Evolutionary conservation across 2,797 vertebrate genomes (phyloP).

Genomic region (Sardinella longiceps): DNA sequence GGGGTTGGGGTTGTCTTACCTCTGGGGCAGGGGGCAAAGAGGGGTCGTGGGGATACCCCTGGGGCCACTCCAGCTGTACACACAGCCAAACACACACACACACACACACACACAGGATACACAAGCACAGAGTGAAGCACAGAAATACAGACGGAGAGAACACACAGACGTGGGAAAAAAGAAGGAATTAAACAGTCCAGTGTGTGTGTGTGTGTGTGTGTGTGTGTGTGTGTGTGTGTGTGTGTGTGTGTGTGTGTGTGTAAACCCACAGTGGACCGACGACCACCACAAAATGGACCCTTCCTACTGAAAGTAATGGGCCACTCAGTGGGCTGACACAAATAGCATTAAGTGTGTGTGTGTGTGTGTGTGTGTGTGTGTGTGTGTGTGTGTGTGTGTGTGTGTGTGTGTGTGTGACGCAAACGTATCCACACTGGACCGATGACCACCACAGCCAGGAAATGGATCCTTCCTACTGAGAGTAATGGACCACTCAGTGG

Average conservation of each 20-base stretch:
- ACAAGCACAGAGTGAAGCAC: background rate
- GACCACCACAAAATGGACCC: background rate
- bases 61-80: slow-evolving; percentile 33
- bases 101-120: background rate
- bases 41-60: slow-evolving; percentile 37
- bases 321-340: too few relatives aligned
- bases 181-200: background rate
- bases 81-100: background rate
- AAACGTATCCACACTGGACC: too few relatives aligned
- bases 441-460: background rate
- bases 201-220: background rate
- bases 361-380: background rate
- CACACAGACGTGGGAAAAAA: background rate
- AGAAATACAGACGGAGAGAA: background rate
- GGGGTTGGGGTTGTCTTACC: slow-evolving; percentile 13
- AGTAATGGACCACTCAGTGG: too few relatives aligned
- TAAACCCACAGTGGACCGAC: background rate
- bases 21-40: slow-evolving; percentile 12
- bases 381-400: background rate
- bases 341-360: background rate
- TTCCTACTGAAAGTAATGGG: too few relatives aligned
- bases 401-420: background rate
- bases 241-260: background rate
- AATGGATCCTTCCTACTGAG: background rate
- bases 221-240: background rate